Conservation (phyloP, 2,113 vertebrate genomes). For the Lamprologus ornatipinnis region DNA sequence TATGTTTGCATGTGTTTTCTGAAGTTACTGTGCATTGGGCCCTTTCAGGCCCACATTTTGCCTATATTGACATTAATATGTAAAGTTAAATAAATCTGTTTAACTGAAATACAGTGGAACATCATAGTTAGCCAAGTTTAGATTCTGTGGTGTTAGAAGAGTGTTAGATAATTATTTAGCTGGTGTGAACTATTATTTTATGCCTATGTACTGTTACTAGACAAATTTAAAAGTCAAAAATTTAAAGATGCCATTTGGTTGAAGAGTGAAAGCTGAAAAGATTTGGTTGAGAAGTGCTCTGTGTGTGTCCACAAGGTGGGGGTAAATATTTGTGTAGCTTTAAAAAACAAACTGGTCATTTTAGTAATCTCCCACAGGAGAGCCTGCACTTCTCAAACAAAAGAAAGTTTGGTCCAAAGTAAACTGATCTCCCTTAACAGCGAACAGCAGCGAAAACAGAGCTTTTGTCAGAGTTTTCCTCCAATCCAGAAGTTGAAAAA, state of each 20-base stretch:
- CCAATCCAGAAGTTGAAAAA: background rate
- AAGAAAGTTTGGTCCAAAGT: background rate
- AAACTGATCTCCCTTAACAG: background rate
- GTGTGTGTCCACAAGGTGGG: slow-evolving; percentile 8
- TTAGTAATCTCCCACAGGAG: background rate
- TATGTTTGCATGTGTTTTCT: background rate
- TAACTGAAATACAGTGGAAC: background rate
- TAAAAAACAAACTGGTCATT: background rate
- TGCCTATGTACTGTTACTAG: background rate
- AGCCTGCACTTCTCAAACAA: background rate
- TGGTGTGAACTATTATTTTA: background rate
- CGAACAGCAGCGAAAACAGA: background rate
- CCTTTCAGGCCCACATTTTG: background rate
- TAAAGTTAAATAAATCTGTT: background rate
- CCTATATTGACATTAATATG: background rate
- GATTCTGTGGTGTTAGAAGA: background rate
- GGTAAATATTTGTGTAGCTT: background rate
- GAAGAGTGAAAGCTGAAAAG: background rate
- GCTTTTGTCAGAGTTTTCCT: background rate
- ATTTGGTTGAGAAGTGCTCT: background rate
- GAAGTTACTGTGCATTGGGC: background rate
- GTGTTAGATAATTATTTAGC: background rate
- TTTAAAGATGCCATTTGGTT: background rate
- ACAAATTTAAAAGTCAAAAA: background rate
- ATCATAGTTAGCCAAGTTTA: background rate